These are phyloP conservation scores for Formica aserva DNA, from an alignment of 2,888 invertebrate species.

Conservation along the genomic window DNA sequence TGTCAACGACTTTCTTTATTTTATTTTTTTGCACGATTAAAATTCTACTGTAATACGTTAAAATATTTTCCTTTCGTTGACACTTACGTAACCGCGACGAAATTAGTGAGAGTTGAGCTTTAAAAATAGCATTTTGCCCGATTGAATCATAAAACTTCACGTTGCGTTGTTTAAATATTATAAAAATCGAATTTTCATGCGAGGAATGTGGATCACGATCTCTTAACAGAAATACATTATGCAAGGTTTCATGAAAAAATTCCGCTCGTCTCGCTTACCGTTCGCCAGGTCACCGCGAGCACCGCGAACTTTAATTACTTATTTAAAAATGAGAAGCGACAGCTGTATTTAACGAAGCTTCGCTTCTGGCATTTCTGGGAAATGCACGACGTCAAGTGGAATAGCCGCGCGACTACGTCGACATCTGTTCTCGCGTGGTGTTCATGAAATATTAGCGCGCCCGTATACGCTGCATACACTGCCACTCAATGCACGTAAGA, in stretches of 20 bases:
- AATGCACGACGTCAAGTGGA: slow-evolving; percentile 9
- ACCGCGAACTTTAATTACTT: slow-evolving; percentile 15
- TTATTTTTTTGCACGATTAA: neutral
- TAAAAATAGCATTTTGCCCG: neutral
- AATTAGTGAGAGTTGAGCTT: neutral
- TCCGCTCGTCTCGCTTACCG: neutral
- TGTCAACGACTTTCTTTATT: no score
- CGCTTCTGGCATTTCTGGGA: neutral
- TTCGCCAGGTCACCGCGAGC: neutral
- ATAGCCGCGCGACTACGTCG: slow-evolving; percentile 19
- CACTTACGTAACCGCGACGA: neutral
- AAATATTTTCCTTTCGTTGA: neutral
- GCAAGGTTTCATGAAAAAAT: slow-evolving; percentile 1
- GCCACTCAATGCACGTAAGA: slow-evolving; percentile 18
- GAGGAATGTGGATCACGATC: neutral
- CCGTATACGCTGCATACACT: slow-evolving; percentile 6
- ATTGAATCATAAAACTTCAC: neutral
- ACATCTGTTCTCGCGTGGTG: slow-evolving; percentile 24
- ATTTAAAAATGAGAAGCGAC: slow-evolving; percentile 38
- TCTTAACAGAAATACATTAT: slow-evolving; percentile 19
- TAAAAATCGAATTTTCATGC: neutral
- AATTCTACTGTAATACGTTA: neutral
- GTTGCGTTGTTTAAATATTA: slow-evolving; percentile 11
- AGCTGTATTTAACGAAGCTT: slow-evolving; percentile 35
- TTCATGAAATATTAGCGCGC: slow-evolving; percentile 49